Percentiles rank a stretch among this genome's conserved stretches.
Conservation (phyloP, 2,113 vertebrate genomes). For the Irena cyanogastra region DNA sequence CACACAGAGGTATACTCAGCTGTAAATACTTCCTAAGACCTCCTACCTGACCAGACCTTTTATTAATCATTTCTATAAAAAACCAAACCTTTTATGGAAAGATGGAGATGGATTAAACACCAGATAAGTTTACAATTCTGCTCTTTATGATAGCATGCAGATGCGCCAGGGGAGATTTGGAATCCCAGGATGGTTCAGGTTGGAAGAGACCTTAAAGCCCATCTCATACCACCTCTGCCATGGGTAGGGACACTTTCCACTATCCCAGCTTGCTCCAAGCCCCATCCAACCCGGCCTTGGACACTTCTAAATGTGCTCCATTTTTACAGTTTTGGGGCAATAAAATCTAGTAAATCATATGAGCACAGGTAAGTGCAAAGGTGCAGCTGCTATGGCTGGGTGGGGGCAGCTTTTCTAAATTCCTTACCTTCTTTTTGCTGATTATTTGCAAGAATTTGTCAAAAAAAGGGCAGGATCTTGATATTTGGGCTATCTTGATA, state of each 20-base stretch:
- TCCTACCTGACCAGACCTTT: not conserved
- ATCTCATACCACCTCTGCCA: not conserved
- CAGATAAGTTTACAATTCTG: not conserved
- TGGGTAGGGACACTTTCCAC: not conserved
- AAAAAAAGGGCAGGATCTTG: not conserved
- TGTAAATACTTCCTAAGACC: not conserved
- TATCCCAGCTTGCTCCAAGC: not conserved
- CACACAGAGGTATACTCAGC: not conserved
- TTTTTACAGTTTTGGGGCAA: not conserved
- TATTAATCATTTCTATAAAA: not conserved
- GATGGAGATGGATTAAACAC: not conserved
- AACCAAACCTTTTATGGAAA: not conserved
- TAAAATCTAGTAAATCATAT: not conserved
- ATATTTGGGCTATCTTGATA: not conserved
- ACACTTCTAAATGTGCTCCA: not conserved
- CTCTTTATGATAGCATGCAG: not conserved
- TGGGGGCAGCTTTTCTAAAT: not conserved
- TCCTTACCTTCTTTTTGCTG: not conserved
- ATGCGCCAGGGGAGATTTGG: not conserved
- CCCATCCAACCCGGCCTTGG: too few relatives aligned
- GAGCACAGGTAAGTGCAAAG: not conserved
- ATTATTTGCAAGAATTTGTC: not conserved
- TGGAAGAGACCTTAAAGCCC: not conserved
- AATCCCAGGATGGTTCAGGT: not conserved
- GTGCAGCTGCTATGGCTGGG: not conserved